Percentiles rank a stretch among this genome's conserved stretches.
Evolutionary conservation across 2,113 vertebrate genomes (phyloP).

Genomic region (Pelobates fuscus): DNA sequence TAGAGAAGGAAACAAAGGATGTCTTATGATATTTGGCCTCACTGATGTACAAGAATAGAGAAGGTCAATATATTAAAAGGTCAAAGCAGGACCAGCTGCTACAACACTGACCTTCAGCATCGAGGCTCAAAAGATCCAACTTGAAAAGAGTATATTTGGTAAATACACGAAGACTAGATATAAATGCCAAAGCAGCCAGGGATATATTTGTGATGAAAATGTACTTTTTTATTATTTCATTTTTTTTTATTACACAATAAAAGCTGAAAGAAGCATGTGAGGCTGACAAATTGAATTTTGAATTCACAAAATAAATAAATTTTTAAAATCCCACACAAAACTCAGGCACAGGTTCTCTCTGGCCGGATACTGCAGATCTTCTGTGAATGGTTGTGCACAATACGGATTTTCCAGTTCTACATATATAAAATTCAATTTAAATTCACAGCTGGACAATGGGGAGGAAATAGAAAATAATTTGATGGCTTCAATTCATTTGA

Average conservation of each 20-base stretch:
- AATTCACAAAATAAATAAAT: not conserved
- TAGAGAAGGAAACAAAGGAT: too few species aligned
- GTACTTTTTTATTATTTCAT: too few species aligned
- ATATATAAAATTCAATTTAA: slow-evolving; percentile 42
- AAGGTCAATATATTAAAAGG: slow-evolving; percentile 37
- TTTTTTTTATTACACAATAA: not conserved
- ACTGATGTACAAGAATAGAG: not conserved
- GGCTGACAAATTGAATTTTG: not conserved
- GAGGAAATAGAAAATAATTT: slow-evolving; percentile 3
- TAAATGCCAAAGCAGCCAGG: slow-evolving; percentile 1
- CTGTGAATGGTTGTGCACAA: not conserved
- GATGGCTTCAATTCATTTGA: slow-evolving; percentile 10
- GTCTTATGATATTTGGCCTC: too few species aligned
- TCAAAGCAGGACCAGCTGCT: not conserved
- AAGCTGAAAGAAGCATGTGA: not conserved
- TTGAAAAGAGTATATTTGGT: slow-evolving; percentile 4
- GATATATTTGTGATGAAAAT: fast-evolving
- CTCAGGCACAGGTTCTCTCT: not conserved
- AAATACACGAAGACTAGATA: not conserved
- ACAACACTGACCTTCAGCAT: slow-evolving; percentile 25
- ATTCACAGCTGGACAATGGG: slow-evolving; percentile 33
- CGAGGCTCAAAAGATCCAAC: not conserved
- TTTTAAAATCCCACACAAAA: not conserved
- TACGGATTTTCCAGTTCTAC: slow-evolving; percentile 2
- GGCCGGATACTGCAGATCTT: not conserved